Evolutionary conservation across 1,140 invertebrate genomes (phyloP).

Genomic region (Sarcophaga peregrina): DNA sequence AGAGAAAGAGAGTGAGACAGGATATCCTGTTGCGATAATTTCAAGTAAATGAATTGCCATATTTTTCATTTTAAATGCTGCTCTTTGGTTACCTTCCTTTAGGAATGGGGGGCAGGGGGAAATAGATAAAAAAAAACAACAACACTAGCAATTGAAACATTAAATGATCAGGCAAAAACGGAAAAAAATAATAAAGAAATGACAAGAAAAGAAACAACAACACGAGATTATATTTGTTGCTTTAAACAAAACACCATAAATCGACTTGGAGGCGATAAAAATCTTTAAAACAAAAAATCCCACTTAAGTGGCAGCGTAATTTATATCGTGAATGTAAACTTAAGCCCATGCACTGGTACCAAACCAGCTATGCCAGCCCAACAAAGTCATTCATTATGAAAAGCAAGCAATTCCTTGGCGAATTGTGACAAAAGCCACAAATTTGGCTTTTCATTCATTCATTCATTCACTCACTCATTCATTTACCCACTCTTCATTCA

Average conservation of each 20-base stretch:
- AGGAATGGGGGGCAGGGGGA: background rate
- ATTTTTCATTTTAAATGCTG: constrained; percentile 62
- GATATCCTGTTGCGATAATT: constrained; percentile 60
- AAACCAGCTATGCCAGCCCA: background rate
- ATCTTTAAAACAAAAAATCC: constrained; percentile 62
- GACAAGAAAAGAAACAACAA: background rate
- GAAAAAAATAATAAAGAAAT: background rate
- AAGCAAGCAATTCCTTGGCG: constrained; percentile 41
- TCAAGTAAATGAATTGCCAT: constrained; percentile 67
- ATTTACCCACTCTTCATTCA: background rate
- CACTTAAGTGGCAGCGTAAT: constrained; percentile 66
- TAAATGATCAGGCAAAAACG: constrained; percentile 36
- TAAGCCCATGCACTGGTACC: background rate
- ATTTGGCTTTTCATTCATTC: constrained; percentile 48
- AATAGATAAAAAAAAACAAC: background rate
- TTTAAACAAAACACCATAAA: background rate
- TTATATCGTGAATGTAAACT: constrained; percentile 56
- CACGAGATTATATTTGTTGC: background rate
- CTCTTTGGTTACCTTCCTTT: background rate
- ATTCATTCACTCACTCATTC: background rate
- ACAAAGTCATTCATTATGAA: constrained; percentile 23
- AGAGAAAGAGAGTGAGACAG: background rate
- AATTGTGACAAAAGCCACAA: constrained; percentile 51
- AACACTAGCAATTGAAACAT: constrained; percentile 32
- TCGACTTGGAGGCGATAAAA: constrained; percentile 57